Base-by-base conservation (phyloP, 2,113 vertebrate genomes). In the Coryphaenoides rupestris region DNA sequence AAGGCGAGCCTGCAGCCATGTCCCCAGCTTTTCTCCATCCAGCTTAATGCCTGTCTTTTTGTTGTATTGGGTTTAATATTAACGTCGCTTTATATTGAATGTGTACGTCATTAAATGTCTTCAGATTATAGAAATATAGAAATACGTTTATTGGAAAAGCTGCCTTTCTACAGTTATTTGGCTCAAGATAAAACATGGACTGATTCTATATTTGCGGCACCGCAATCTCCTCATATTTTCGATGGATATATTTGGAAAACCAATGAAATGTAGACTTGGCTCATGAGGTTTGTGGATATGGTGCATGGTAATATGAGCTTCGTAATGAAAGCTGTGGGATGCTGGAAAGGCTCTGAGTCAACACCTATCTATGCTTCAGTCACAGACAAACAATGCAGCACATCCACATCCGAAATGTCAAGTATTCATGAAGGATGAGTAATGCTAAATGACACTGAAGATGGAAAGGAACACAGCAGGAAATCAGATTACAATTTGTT, bases 221-320 rank as follows among this genome's bases (percentile, higher is more conserved):
- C 47, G 12, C 1, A 7, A 58, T 68, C 19, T 33, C 68, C 19
- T 63, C 56, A 60, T 50, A 60, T 50, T 26, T 73, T 24, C 65
- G 19, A 16, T 62, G 22, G 26, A 70, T 78, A 72, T 73, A 72
- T 55, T 64, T 62, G 65, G 66, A 69, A 69, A 65, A 70, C 24
- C 54, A 70, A 73, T 82, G 19, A 72, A 73, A 70, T 55, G 22
- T 69, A 67, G n/a, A 21, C 57, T 55, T 5, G 9, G 60, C 45
- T 65, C 19, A 21, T 21, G 23, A 9, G n/a, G 21, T 33, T 59
- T 63, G 63, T 14, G n/a, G n/a, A 50, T 57, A 72, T 76, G 54
- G 54, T 58, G 33, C 33, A 7, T 40, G 33, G 33, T 40, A 40
- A 70, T 4, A 0, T 58, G 58, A 40, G 12, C 15, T 64, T 33